These are phyloP conservation scores for Enteromius treurensis DNA, from an alignment of 2,797 vertebrate genomes.

Conservation along the genomic window DNA sequence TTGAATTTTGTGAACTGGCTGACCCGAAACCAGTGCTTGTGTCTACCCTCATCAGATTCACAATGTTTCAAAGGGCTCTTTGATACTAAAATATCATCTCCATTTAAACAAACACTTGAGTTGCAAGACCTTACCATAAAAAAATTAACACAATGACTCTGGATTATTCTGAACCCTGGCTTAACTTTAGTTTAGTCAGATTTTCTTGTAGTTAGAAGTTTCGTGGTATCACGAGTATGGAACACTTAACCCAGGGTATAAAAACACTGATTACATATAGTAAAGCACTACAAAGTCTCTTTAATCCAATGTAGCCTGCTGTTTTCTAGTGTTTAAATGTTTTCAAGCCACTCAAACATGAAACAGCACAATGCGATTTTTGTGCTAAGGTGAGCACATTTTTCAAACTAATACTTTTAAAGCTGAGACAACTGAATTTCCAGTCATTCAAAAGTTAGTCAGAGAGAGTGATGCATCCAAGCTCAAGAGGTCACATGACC, in stretches of 20 bases:
- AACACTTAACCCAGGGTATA: background rate
- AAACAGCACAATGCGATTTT: background rate
- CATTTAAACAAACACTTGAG: background rate
- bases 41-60: background rate
- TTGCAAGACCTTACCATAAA: background rate
- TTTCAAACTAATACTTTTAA: background rate
- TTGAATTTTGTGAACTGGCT: constrained; percentile 37
- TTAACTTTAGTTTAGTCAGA: background rate
- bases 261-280: background rate
- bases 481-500: constrained; percentile 49
- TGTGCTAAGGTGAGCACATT: background rate
- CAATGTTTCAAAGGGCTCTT: constrained; percentile 5
- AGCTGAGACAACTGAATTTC: constrained; percentile 35
- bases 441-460: constrained; percentile 41
- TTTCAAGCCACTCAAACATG: background rate
- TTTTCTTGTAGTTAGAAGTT: background rate
- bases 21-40: background rate
- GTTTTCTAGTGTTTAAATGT: background rate
- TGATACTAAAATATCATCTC: background rate
- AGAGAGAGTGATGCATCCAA: constrained; percentile 29
- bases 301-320: constrained; percentile 11
- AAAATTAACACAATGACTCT: background rate
- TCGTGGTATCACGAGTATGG: background rate
- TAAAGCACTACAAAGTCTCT: background rate
- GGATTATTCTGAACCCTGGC: background rate